Evolutionary conservation across 2,888 invertebrate species (phyloP).

Genomic region (Drosophila atripex): DNA sequence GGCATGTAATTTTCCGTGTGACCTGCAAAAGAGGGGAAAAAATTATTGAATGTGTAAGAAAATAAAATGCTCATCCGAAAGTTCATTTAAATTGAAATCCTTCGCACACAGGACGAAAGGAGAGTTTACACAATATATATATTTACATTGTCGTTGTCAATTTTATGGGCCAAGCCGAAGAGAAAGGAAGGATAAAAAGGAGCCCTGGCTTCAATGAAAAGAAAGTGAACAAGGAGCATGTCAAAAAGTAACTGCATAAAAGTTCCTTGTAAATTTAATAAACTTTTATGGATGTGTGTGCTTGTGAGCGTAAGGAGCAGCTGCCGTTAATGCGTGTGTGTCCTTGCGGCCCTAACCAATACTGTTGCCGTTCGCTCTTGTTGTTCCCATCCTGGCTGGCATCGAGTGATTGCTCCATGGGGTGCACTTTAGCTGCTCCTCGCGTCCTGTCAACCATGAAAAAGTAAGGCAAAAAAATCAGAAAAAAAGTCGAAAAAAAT

Average conservation of each 20-base stretch:
- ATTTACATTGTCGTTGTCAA: conserved; percentile 76
- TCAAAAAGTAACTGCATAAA: conserved; percentile 78
- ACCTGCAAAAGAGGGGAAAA: conserved; percentile 51
- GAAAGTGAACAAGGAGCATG: conserved; percentile 56
- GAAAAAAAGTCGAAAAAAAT: conserved; percentile 12
- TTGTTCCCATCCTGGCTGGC: conserved; percentile 45
- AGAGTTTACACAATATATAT: conserved; percentile 29
- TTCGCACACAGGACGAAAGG: conserved; percentile 24
- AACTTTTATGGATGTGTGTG: conserved; percentile 71
- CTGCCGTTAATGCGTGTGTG: conserved; percentile 70
- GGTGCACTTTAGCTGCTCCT: conserved; percentile 69
- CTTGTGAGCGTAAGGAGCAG: conserved; percentile 55
- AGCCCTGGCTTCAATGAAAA: conserved; percentile 18
- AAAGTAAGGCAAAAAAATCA: conserved; percentile 26
- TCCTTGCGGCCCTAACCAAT: conserved; percentile 55
- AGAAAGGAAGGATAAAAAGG: conserved; percentile 26
- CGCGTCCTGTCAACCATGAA: conserved; percentile 44
- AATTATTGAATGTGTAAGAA: conserved; percentile 72
- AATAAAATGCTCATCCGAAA: conserved; percentile 72
- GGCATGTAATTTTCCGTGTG: conserved; percentile 71
- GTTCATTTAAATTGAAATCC: conserved; percentile 79
- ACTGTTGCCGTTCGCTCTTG: conserved; percentile 51
- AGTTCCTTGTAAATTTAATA: conserved; percentile 78
- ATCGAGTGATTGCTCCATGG: conserved; percentile 76
- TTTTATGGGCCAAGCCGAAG: conserved; percentile 63